Base-by-base conservation (phyloP, 2,113 vertebrate genomes). In the Crotalus viridis region DNA sequence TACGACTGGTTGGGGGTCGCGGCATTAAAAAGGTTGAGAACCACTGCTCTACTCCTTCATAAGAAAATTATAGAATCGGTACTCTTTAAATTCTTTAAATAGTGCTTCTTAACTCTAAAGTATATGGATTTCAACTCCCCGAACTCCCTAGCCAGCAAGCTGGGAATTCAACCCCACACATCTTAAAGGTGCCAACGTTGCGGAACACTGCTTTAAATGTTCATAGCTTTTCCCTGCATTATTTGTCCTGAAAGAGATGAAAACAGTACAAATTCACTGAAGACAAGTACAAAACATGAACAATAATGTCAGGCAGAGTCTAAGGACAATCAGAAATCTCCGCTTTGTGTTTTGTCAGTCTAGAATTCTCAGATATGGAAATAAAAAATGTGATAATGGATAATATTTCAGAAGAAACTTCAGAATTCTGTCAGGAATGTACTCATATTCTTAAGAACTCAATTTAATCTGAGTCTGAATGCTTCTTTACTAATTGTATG, bases 221-320 rank as follows among this genome's bases (percentile, higher is more conserved):
- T 95, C 94, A 95, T 95, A 95, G 96, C 90, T 95, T 95, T 95
- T 88, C 86, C 93, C 90, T 55, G 59, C 93, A 95, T 95, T 94
- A 95, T 91, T 95, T 95, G 90, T 95, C 92, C 94, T 95, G 93
- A 95, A 96, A 93, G 74, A 90, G 95, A 96, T 95, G 94, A 97
- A 97, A 95, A 92, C 88, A 21, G 93, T 93, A 95, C 94, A 97
- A 96, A 95, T 90, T 89, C 93, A 87, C 92, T 89, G 88, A 95
- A 96, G 91, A 94, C 94, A 95, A 94, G 94, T 94, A 95, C 91
- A 95, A 96, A 96, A 95, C 91, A 48, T 87, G 96, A 95, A 94
- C 43, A 93, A 94, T 91, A 86, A 95, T 94, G 94, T 95, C 94
- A 96, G 95, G 95, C 93, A 90, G 85, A 89, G 92, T 96, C 90